Evolutionary conservation across 2,888 invertebrate genomes (phyloP), one percentile per base, ranked within the genome.

Genomic region (Craniophora ligustri): DNA sequence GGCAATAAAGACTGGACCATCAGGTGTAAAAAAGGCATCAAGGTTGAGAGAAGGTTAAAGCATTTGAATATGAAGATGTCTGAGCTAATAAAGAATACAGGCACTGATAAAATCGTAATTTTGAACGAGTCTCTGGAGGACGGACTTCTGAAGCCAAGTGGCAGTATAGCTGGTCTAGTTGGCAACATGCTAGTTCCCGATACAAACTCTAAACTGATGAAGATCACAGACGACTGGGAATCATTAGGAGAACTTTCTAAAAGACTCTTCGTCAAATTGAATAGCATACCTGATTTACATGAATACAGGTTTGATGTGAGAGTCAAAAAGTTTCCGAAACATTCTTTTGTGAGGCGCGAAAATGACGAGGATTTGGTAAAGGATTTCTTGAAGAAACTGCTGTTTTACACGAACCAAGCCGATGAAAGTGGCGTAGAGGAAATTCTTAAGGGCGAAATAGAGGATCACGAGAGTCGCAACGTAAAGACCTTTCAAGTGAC

Each of bases 1-100:
- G 70, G 70, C 0, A 71, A 71, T 32, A 45, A 44, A 19, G 63
- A 68, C 15, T 14, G 65, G 13, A 44, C 49, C 5, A 39, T 66
- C 13, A 55, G 31, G 30, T 38, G 53, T 1, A 30, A 35, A 10
- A 15, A 41, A 30, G 36, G 41, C n/a, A 7, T 36, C 3, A 63
- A 56, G 32, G 32, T 31, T 0, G 64, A 57, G 42, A 51, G n/a
- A 11, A 41, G 57, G 32, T 14, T 67, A 3, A 41, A 48, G 3
- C 28, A 40, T 48, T 48, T 66, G 8, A 36, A 45, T 2, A 3
- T 5, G 10, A 31, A 40, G 13, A 30, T 67, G 0, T 6, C 16
- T 6, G 39, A 62, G 14, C 14, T 67, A 28, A 45, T 60, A 2
- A 16, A 28, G 2, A 39, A 46, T 19, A 14, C 60, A 11, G 10